Evolutionary conservation across 1,140 invertebrate genomes (phyloP), one percentile per base, ranked within the genome.

Genomic region (Pseudomyrmex pallidus): DNA sequence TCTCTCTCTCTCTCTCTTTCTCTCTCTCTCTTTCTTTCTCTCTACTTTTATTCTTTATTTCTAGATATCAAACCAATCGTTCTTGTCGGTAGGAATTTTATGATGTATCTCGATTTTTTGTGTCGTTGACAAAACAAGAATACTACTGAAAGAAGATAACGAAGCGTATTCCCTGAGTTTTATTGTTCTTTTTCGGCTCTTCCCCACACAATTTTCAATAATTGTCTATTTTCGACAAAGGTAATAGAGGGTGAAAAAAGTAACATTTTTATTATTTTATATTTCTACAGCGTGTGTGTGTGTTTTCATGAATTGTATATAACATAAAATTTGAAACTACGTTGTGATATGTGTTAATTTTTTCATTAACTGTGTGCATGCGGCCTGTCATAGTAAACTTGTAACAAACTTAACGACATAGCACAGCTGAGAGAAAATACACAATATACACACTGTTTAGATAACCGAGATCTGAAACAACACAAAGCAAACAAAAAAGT

Each of bases 21-120:
- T 35, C 35, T 35, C 2, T 25, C 25, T 25, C 25, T 25, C 2
- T 25, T 2, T 25, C 1, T 35, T 15, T 48, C n/a, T 74, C 50
- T 63, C 22, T 10, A 54, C 22, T 44, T 78, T 63, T 52, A 5
- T 48, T 44, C 44, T 70, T 85, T 82, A 83, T 74, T 72, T 82
- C 22, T 12, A 63, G 22, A 67, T 74, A 57, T 63, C 70, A 44
- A n/a, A n/a, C 52, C 77, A 74, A 87, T 87, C 84, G 57, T 66
- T 10, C 73, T 20, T 66, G 46, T 54, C 66, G 54, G 83, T 74
- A 12, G 35, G 48, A 74, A 82, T 82, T 86, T 52, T 57, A 78
- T 13, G 44, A 7, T 50, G 5, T 22, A 54, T 44, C 63, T 57
- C 52, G 62, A 46, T 56, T 67, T 57, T 74, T 66, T 35, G 61